Conservation (phyloP, 2,888 invertebrate genomes). For the Eulithis prunata region DNA sequence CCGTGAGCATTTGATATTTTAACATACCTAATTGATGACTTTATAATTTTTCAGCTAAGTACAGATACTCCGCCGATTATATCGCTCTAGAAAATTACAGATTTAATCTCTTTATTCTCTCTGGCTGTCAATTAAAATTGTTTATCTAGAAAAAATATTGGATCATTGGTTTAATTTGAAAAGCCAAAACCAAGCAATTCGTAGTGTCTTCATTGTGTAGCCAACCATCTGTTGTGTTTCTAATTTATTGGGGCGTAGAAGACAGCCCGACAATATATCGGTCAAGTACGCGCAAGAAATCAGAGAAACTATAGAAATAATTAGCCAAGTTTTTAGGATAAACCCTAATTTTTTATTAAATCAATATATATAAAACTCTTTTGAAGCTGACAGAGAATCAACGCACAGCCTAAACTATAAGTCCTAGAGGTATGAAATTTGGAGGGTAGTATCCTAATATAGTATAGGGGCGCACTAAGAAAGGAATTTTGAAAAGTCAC, state of each 20-base stretch:
- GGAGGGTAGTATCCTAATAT: too few relatives aligned
- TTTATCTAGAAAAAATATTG: constrained; percentile 8
- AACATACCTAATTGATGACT: too few relatives aligned
- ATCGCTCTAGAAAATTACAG: neutral
- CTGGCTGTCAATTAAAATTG: neutral
- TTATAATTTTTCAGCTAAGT: too few relatives aligned
- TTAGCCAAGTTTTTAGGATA: constrained; percentile 6
- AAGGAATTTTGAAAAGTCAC: too few relatives aligned
- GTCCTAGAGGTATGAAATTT: too few relatives aligned
- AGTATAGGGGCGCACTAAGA: too few relatives aligned
- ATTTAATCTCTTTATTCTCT: neutral
- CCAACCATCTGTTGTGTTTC: constrained; percentile 35
- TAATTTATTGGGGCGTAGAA: constrained; percentile 36
- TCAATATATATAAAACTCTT: too few relatives aligned
- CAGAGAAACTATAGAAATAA: constrained; percentile 13
- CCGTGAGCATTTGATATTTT: too few relatives aligned
- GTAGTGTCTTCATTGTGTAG: constrained; percentile 24
- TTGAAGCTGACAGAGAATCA: too few relatives aligned
- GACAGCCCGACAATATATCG: constrained; percentile 30
- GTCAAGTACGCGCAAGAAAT: constrained; percentile 39
- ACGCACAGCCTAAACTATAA: too few relatives aligned
- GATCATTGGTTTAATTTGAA: constrained; percentile 22
- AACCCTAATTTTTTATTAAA: neutral
- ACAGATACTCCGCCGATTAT: too few relatives aligned
- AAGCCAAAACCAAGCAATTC: constrained; percentile 20